Evolutionary conservation across 2,888 invertebrate species (phyloP).

Genomic region (Sarcophaga variegata): DNA sequence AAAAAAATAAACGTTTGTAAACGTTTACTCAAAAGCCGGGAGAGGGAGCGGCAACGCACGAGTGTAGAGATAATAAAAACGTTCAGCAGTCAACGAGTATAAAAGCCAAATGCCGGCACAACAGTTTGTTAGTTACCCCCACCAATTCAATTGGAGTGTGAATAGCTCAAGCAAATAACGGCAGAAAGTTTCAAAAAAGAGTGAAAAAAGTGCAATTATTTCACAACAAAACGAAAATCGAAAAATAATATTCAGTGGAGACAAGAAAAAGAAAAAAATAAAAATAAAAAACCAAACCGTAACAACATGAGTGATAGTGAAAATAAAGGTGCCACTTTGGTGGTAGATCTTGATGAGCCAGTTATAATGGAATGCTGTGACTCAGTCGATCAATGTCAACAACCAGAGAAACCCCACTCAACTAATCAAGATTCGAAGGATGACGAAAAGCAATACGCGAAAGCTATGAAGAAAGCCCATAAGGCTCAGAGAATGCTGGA

Average conservation of each 20-base stretch:
- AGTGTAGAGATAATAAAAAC: neutral
- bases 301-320: constrained; percentile 70
- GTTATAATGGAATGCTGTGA: constrained; percentile 63
- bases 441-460: constrained; percentile 23
- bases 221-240: constrained; percentile 17
- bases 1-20: constrained; percentile 30
- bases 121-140: constrained; percentile 1
- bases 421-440: constrained; percentile 24
- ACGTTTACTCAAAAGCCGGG: constrained; percentile 20
- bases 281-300: neutral
- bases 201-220: constrained; percentile 26
- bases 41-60: neutral
- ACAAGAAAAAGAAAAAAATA: neutral
- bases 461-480: constrained; percentile 73
- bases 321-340: constrained; percentile 21
- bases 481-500: constrained; percentile 72
- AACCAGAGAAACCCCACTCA: constrained; percentile 58
- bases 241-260: neutral
- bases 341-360: constrained; percentile 48
- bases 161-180: neutral
- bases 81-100: constrained; percentile 2
- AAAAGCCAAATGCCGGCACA: constrained; percentile 44
- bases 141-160: neutral
- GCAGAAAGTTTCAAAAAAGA: neutral
- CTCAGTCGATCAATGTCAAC: constrained; percentile 56